Evolutionary conservation across 2,888 invertebrate species (phyloP).

Genomic region (Ormyrus nitidulus): DNA sequence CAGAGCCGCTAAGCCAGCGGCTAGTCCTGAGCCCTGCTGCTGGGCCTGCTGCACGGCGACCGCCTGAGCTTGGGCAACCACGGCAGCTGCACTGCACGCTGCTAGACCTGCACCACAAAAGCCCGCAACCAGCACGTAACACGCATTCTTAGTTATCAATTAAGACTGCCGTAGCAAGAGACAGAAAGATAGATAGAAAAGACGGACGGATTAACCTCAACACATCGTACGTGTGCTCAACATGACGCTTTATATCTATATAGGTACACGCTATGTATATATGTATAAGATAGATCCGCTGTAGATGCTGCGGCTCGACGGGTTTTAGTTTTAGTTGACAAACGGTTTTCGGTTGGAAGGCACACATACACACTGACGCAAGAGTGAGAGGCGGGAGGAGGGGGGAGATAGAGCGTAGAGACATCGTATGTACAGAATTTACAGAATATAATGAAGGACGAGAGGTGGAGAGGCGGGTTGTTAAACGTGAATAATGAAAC

Average conservation of each 20-base stretch:
- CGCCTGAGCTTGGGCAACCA: slow-evolving; percentile 74
- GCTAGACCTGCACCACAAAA: slow-evolving; percentile 78
- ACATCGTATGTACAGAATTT: slow-evolving; percentile 46
- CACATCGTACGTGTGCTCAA: background rate
- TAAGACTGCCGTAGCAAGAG: background rate
- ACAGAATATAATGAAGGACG: slow-evolving; percentile 37
- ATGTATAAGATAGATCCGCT: background rate
- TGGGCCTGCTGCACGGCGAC: slow-evolving; percentile 75
- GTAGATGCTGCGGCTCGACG: background rate
- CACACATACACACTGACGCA: background rate
- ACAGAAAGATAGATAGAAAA: background rate
- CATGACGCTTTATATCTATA: background rate
- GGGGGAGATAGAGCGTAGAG: background rate
- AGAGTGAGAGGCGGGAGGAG: background rate
- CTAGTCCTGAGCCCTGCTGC: slow-evolving; percentile 74
- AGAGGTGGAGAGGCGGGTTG: slow-evolving; percentile 37
- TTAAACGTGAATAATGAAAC: slow-evolving; percentile 46
- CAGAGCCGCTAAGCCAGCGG: slow-evolving; percentile 73
- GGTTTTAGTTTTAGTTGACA: slow-evolving; percentile 35
- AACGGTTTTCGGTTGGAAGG: slow-evolving; percentile 8
- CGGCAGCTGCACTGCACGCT: slow-evolving; percentile 78
- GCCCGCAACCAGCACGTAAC: slow-evolving; percentile 55
- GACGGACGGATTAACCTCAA: background rate
- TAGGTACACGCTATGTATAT: background rate
- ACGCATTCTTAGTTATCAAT: slow-evolving; percentile 65